These are phyloP conservation scores for Dendrocopos noguchii DNA, from an alignment of 2,113 vertebrate genomes.

Conservation along the genomic window DNA sequence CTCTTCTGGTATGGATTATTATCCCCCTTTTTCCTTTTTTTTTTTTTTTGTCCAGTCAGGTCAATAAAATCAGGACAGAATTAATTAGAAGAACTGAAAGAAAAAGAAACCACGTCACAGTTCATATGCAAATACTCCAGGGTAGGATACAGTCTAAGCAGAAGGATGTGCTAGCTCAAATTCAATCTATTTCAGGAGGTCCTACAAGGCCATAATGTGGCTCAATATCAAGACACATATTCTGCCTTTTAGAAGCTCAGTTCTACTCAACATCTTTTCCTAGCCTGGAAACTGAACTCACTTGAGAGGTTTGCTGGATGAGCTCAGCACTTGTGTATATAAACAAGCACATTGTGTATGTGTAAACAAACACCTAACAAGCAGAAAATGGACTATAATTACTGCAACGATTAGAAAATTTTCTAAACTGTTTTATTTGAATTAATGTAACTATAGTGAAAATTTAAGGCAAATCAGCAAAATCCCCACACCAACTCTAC, in stretches of 20 bases:
- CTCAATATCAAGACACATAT: neutral
- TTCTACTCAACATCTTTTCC: neutral
- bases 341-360: neutral
- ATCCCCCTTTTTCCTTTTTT: neutral
- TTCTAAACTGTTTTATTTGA: neutral
- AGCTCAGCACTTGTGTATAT: neutral
- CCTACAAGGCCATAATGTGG: neutral
- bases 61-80: neutral
- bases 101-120: neutral
- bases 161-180: constrained; percentile 24
- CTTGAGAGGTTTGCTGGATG: neutral
- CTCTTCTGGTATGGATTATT: neutral
- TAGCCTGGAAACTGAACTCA: neutral
- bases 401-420: neutral
- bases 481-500: neutral
- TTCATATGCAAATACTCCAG: neutral
- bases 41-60: neutral
- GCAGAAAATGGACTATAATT: neutral
- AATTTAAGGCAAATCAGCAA: neutral
- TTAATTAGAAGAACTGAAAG: neutral
- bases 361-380: neutral
- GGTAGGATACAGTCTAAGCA: neutral
- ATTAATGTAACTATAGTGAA: neutral
- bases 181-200: neutral
- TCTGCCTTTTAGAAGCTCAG: neutral